These are phyloP conservation scores for Philotrypesis tridentata DNA, from an alignment of 1,140 invertebrate genomes.

Conservation along the genomic window DNA sequence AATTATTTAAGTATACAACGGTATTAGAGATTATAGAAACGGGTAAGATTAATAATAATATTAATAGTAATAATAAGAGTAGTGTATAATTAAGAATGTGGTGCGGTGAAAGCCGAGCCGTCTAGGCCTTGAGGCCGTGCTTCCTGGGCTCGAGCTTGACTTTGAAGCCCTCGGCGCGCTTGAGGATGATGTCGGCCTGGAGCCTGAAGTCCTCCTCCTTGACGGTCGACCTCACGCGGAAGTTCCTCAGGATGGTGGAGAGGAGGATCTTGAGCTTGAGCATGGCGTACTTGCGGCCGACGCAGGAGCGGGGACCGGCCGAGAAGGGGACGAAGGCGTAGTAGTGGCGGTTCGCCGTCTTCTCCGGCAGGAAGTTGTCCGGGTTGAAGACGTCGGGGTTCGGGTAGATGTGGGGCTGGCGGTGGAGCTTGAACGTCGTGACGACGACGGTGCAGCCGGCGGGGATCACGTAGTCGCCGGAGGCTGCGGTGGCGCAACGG, in stretches of 20 bases:
- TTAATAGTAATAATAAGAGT: too few species aligned
- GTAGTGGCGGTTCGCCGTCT: conserved; percentile 83
- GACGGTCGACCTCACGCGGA: conserved; percentile 80
- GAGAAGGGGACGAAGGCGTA: conserved; percentile 92
- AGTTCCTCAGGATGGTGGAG: conserved; percentile 89
- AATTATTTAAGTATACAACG: too few species aligned
- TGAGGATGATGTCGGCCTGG: conserved; percentile 88
- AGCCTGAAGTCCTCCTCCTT: conserved; percentile 83
- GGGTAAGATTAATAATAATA: too few species aligned
- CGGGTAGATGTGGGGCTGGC: conserved; percentile 81
- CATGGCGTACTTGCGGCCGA: conserved; percentile 91
- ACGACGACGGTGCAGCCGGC: conserved; percentile 80
- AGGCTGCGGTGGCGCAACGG: too few species aligned
- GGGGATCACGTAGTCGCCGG: conserved; percentile 77
- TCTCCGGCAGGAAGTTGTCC: conserved; percentile 88
- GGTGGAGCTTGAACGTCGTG: conserved; percentile 80
- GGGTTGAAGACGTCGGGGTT: conserved; percentile 89
- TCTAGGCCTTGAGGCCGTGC: conserved; percentile 59
- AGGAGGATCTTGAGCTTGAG: conserved; percentile 91
- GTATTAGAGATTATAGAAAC: too few species aligned
- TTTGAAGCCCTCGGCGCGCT: conserved; percentile 85
- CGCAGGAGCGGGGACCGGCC: conserved; percentile 88
- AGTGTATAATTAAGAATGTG: too few species aligned
- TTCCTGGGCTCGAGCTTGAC: conserved; percentile 81
- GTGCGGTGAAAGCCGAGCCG: too few species aligned